These are phyloP conservation scores for Matsumurasca onukii DNA, from an alignment of 1,140 invertebrate species.

Conservation along the genomic window DNA sequence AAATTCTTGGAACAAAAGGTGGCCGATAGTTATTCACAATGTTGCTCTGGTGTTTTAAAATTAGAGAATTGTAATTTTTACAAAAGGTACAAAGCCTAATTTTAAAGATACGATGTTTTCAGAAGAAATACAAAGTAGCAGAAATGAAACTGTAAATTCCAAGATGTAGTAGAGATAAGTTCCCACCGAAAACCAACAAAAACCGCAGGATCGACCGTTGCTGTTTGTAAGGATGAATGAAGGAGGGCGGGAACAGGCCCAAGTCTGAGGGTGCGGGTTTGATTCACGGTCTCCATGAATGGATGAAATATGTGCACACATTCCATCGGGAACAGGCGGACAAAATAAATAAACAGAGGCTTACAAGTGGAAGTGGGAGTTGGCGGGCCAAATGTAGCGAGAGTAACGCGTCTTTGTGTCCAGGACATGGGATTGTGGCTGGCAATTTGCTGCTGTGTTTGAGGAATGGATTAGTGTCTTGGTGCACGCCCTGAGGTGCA, in stretches of 20 bases:
- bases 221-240: neutral
- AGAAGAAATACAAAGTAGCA: too few relatives aligned
- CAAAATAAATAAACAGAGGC: slow-evolving; percentile 1
- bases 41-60: too few relatives aligned
- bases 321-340: neutral
- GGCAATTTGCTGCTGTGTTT: neutral
- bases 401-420: neutral
- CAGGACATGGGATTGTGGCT: too few relatives aligned
- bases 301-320: neutral
- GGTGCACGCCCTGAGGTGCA: neutral
- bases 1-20: too few relatives aligned
- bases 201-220: neutral
- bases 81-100: too few relatives aligned
- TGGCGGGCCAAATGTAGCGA: neutral
- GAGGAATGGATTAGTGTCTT: neutral
- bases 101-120: too few relatives aligned
- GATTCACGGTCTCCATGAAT: neutral
- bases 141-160: too few relatives aligned
- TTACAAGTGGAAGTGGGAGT: neutral
- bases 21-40: too few relatives aligned
- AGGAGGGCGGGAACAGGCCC: too few relatives aligned
- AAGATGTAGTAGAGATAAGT: neutral
- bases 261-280: neutral
- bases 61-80: too few relatives aligned
- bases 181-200: neutral